Evolutionary conservation across 2,797 vertebrate genomes (phyloP), one percentile per base, ranked within the genome.

Genomic region (Coilia nasus): DNA sequence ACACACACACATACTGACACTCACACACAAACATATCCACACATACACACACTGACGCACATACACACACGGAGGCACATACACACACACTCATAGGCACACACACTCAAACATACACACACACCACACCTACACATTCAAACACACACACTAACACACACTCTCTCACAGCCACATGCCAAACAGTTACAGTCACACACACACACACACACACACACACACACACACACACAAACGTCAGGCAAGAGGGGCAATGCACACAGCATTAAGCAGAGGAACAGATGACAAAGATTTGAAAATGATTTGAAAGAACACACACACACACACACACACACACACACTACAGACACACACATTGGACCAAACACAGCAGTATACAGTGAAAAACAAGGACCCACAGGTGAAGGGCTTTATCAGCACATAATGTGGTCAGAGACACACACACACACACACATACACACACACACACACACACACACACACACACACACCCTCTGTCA

Each of bases 341-440:
- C 64, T 3, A 64, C 19, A 60, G 0, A 67, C 25, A 47, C 11
- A 11, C 23, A 9, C 64, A 28, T 10, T 28, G 28, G 92, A 2
- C 5, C 97, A 71, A 23, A 71, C 25, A 35, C 64, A 71, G 35
- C 28, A 15, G 2, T 41, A 41, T 41, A 5, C 35, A 64, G 19
- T 12, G 10, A 2, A 99, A 0, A 98, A 99, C 93, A 99, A 99
- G 91, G 98, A 99, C 92, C 96, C 98, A 86, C 98, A 99, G 95
- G 99, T 99, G 98, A 99, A 99, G 92, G 97, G 97, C 93, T 99
- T 99, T 92, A 99, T 99, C 94, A 99, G 97, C 96, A 97, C 98
- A 98, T 99, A n/a, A 46, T n/a, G 46, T 23, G 54, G 81, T 41
- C 47, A 83, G 46, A 84, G 44, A 81, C 78, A 46, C 78, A 80